Percentiles rank a stretch among this genome's conserved stretches.
Conservation (phyloP, 2,797 vertebrate genomes). For the Sebastes trivittatus region DNA sequence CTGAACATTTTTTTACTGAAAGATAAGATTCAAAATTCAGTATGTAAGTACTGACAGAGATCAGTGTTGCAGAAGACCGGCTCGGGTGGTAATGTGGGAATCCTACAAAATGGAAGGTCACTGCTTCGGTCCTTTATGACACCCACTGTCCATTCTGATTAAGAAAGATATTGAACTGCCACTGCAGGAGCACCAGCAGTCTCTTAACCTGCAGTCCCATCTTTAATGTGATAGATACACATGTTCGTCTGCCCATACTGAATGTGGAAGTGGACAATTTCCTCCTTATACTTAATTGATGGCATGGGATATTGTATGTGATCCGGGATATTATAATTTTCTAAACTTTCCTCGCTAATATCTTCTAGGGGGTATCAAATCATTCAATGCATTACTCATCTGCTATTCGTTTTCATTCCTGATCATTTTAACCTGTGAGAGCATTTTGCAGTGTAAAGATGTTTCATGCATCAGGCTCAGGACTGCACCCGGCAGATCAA, state of each 20-base stretch:
- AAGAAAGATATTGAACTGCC: slow-evolving; percentile 46
- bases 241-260: not conserved
- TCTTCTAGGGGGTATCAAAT: not conserved
- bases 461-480: not conserved
- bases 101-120: slow-evolving; percentile 62
- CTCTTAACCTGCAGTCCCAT: slow-evolving; percentile 30
- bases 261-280: not conserved
- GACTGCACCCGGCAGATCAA: slow-evolving; percentile 32
- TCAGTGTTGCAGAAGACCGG: slow-evolving; percentile 38
- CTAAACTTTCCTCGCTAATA: not conserved
- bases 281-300: not conserved
- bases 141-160: slow-evolving; percentile 49
- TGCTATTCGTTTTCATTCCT: slow-evolving; percentile 15
- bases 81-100: slow-evolving; percentile 33
- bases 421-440: slow-evolving; percentile 31
- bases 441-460: slow-evolving; percentile 4
- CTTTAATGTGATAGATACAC: slow-evolving; percentile 9
- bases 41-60: slow-evolving; percentile 9
- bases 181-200: not conserved
- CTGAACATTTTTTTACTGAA: not conserved
- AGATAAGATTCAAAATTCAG: slow-evolving; percentile 32
- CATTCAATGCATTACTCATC: slow-evolving; percentile 8
- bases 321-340: not conserved
- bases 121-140: slow-evolving; percentile 46
- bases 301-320: not conserved